Evolutionary conservation across 1,140 invertebrate genomes (phyloP).

Genomic region (Adoxophyes honmai): DNA sequence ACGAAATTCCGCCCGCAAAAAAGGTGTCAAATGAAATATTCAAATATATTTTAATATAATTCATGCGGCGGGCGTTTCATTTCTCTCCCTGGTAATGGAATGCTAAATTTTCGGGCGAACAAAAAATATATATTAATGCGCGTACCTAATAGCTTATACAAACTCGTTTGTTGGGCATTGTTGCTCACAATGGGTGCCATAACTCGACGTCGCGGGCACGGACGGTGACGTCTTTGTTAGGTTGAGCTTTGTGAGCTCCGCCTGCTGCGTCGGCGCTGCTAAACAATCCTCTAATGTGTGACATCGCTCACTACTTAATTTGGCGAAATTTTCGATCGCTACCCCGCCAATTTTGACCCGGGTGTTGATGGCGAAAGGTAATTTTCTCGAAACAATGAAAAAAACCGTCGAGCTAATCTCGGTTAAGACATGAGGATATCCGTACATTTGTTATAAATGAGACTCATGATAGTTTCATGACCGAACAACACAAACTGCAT

Average conservation of each 20-base stretch:
- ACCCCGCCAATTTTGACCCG: not conserved
- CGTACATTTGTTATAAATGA: too few relatives aligned
- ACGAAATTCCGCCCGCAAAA: conserved; percentile 70
- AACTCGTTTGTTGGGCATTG: conserved; percentile 77
- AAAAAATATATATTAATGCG: conserved; percentile 77
- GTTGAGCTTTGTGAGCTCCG: conserved; percentile 59
- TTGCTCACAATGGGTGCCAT: conserved; percentile 74
- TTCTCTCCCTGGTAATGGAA: conserved; percentile 76
- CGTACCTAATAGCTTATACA: conserved; percentile 77
- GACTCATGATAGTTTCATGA: too few relatives aligned
- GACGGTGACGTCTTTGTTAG: conserved; percentile 75
- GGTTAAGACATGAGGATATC: too few relatives aligned
- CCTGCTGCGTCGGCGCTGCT: conserved; percentile 31
- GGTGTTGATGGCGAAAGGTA: too few relatives aligned
- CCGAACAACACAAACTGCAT: too few relatives aligned
- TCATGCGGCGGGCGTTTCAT: conserved; percentile 75
- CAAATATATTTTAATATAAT: conserved; percentile 78
- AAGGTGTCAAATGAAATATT: conserved; percentile 78
- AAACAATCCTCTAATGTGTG: conserved; percentile 10
- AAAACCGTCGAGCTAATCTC: too few relatives aligned
- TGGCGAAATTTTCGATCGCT: not conserved
- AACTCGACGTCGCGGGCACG: conserved; percentile 72
- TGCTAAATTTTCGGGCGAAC: conserved; percentile 75
- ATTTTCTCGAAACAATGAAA: too few relatives aligned
- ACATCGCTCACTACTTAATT: not conserved